A percentile compares a stretch with the other conserved stretches of the same genome.
Conservation (phyloP, 2,113 vertebrate genomes). For the Perca flavescens region DNA sequence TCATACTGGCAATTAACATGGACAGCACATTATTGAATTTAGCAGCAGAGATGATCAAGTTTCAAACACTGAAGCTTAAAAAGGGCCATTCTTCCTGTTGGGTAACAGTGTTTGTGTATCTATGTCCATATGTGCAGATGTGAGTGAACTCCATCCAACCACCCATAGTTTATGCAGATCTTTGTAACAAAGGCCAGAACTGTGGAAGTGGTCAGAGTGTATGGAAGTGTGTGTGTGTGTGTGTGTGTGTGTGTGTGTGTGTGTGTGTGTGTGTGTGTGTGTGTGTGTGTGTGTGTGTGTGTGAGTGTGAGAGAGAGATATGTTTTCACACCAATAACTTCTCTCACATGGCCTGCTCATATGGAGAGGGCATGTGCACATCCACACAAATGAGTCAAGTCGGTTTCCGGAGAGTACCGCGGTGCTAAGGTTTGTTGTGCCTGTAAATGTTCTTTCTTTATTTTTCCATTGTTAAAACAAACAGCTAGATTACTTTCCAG, state of each 20-base stretch:
- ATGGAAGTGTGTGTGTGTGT: not conserved
- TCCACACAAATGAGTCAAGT: slow-evolving; percentile 51
- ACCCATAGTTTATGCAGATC: slow-evolving; percentile 49
- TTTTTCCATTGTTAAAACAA: slow-evolving; percentile 53
- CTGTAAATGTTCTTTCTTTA: slow-evolving; percentile 38
- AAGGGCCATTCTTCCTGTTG: slow-evolving; percentile 27
- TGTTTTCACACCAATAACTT: slow-evolving; percentile 31
- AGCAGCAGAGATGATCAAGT: slow-evolving; percentile 48
- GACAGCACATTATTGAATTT: slow-evolving; percentile 51
- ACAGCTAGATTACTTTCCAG: slow-evolving; percentile 30
- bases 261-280: not conserved
- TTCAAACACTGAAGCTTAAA: slow-evolving; percentile 40
- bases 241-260: slow-evolving; percentile 24
- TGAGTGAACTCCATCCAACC: slow-evolving; percentile 53
- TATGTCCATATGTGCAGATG: slow-evolving; percentile 51
- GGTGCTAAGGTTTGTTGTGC: slow-evolving; percentile 12
- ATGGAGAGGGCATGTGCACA: slow-evolving; percentile 29
- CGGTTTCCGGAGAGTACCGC: slow-evolving; percentile 27
- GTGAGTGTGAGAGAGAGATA: slow-evolving; percentile 4
- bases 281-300: not conserved
- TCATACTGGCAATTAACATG: slow-evolving; percentile 41
- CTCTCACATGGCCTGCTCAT: slow-evolving; percentile 6
- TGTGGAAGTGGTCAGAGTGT: slow-evolving; percentile 37
- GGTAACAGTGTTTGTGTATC: slow-evolving; percentile 52
- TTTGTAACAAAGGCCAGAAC: slow-evolving; percentile 60